Conservation (phyloP, 2,113 vertebrate genomes). For the Rallus limicola region DNA sequence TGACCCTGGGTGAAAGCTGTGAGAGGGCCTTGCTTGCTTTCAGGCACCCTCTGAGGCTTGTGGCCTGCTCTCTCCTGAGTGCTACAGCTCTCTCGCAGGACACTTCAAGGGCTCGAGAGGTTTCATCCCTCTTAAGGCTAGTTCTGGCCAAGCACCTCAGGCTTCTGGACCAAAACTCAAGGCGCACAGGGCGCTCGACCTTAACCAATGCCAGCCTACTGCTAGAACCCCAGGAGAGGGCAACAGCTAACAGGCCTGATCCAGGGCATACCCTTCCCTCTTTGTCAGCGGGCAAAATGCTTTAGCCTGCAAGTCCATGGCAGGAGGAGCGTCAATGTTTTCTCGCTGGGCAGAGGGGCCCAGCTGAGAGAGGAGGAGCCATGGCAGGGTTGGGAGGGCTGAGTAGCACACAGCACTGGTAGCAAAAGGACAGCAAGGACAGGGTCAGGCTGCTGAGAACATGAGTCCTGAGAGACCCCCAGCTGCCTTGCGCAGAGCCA, state of each 20-base stretch:
- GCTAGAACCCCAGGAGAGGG: neutral
- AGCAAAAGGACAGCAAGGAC: no score
- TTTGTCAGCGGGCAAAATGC: neutral
- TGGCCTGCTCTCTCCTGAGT: neutral
- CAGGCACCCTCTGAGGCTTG: neutral
- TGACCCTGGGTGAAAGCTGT: neutral
- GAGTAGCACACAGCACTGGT: neutral
- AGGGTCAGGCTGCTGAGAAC: neutral
- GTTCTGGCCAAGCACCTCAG: neutral
- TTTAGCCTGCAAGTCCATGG: neutral
- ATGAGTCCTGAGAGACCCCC: neutral
- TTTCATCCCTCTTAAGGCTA: neutral
- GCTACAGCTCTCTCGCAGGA: accelerated
- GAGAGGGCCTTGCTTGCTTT: neutral
- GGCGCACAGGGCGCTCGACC: neutral
- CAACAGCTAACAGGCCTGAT: neutral
- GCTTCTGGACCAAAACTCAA: neutral
- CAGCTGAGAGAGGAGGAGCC: neutral
- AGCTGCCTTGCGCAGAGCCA: neutral
- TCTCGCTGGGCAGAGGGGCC: neutral
- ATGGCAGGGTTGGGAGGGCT: neutral
- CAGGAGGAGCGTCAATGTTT: neutral
- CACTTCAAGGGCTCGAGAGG: accelerated
- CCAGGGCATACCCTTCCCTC: neutral
- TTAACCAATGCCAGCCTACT: neutral